phyloP scores from a whole-genome alignment of 2,113 vertebrate species.

The Gallinago media region DNA sequence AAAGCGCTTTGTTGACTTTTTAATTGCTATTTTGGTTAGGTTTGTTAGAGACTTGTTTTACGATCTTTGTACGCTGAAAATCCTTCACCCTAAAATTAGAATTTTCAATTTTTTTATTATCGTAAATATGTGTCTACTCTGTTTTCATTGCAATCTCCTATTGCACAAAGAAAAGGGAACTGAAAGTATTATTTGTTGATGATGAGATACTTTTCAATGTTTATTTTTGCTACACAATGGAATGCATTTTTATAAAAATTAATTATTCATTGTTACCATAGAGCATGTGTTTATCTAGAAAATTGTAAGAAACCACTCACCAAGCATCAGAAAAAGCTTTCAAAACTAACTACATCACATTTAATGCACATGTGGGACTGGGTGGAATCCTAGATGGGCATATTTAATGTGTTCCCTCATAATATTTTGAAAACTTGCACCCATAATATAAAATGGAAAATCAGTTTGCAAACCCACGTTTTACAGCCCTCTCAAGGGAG shows the following conservation, averaged over 20 bases:
- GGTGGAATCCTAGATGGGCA: background rate
- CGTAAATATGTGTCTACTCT: background rate
- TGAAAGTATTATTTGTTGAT: background rate
- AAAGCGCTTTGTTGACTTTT: background rate
- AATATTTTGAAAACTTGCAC: background rate
- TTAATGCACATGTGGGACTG: background rate
- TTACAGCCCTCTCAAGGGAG: background rate
- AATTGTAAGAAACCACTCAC: background rate
- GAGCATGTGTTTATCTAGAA: background rate
- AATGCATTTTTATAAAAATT: background rate
- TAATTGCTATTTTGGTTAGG: background rate
- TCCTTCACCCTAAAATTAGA: background rate
- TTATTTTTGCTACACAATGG: background rate
- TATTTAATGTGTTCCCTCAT: background rate
- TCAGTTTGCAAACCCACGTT: background rate
- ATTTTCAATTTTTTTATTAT: background rate
- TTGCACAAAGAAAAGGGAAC: background rate
- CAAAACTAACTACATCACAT: background rate
- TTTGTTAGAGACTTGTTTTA: background rate
- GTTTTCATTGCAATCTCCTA: background rate
- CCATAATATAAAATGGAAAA: background rate
- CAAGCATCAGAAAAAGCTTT: slow-evolving; percentile 16
- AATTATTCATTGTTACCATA: slow-evolving; percentile 9
- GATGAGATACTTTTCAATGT: background rate
- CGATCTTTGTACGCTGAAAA: background rate